These are phyloP conservation scores for Theodoxus fluviatilis DNA, from an alignment of 2,888 invertebrate genomes.

Conservation along the genomic window DNA sequence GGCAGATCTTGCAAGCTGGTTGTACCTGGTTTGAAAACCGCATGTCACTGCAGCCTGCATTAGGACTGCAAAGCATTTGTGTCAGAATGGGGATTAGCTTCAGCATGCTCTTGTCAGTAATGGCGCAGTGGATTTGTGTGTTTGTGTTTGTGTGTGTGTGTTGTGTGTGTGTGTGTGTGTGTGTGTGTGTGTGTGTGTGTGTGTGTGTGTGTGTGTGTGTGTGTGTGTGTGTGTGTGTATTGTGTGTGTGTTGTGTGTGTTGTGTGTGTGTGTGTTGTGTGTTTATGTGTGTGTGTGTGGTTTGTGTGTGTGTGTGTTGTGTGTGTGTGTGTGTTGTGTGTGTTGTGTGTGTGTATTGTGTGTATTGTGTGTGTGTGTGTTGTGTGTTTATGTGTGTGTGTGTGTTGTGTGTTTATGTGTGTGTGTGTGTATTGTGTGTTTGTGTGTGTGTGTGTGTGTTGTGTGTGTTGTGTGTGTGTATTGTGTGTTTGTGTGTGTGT, in stretches of 20 bases:
- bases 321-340: no score
- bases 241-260: neutral
- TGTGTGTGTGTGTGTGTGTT: no score
- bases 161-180: constrained; percentile 7
- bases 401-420: neutral
- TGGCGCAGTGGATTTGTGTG: neutral
- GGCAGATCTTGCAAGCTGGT: no score
- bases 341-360: no score
- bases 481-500: neutral
- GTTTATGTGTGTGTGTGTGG: no score
- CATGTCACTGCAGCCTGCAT: no score
- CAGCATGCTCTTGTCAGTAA: neutral
- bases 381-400: neutral
- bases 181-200: constrained; percentile 10
- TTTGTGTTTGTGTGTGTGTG: neutral
- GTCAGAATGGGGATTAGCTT: neutral
- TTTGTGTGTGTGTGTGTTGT: neutral
- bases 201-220: neutral
- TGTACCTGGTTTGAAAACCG: no score
- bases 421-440: neutral
- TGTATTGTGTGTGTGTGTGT: neutral
- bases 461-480: neutral
- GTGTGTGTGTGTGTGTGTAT: neutral
- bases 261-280: neutral
- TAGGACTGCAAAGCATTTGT: no score